Evolutionary conservation across 35 echinoderm and acorn worm species (phyloP).

Genomic region (Lytechinus variegatus): DNA sequence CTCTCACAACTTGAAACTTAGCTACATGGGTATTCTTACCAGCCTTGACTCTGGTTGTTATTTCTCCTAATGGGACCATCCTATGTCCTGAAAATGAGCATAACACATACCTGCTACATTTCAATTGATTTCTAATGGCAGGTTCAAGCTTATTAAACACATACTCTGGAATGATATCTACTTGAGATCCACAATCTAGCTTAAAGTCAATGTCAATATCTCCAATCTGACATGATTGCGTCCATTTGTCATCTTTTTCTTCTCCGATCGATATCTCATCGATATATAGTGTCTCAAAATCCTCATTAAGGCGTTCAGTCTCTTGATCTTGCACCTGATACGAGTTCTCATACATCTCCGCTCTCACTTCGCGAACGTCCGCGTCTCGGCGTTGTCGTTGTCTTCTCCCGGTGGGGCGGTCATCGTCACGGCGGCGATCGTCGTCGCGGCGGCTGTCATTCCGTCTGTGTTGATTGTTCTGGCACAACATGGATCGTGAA

Average conservation of each 20-base stretch:
- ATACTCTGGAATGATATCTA: conserved; percentile 59
- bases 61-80: conserved; percentile 55
- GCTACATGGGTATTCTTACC: conserved; percentile 33
- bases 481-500: too few relatives aligned
- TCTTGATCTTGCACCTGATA: too few relatives aligned
- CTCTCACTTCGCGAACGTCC: too few relatives aligned
- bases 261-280: not conserved
- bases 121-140: not conserved
- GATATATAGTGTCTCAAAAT: too few relatives aligned
- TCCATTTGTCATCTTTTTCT: not conserved
- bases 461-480: too few relatives aligned
- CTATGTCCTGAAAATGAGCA: conserved; percentile 50
- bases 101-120: not conserved
- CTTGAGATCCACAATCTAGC: conserved; percentile 70
- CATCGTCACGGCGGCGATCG: too few relatives aligned
- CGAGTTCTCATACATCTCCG: too few relatives aligned
- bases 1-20: conserved; percentile 52
- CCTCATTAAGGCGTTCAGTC: too few relatives aligned
- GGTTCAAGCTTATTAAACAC: conserved; percentile 48
- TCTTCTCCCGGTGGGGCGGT: too few relatives aligned
- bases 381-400: too few relatives aligned
- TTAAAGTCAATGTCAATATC: conserved; percentile 43
- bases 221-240: not conserved
- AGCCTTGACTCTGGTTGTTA: conserved; percentile 36
- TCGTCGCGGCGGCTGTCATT: too few relatives aligned